Base-by-base conservation (phyloP, 2,113 vertebrate genomes). In the Epinephelus lanceolatus region DNA sequence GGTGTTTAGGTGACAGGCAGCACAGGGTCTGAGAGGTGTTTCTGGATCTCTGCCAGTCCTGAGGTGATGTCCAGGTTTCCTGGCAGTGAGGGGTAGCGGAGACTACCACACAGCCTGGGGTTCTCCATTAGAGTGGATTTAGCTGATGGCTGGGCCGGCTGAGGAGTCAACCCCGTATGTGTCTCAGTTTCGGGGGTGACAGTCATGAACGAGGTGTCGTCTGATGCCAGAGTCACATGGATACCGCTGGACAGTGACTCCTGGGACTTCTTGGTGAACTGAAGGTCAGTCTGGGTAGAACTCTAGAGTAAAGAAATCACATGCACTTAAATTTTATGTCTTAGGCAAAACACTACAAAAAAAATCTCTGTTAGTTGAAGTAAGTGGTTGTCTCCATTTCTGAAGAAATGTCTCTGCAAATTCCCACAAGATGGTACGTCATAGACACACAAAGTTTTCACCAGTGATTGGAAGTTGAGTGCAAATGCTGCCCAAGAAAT, bases 1-100 rank as follows among this genome's bases (percentile, higher is more conserved):
- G 40, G 57, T 42, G 63, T 88, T 95, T 95, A 97, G 93, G 91
- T 95, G 70, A 95, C 93, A 3, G 95, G 92, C 52, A 98, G 95
- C 81, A 93, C 93, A 0, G 97, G 97, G 81, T 99, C 97, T 49
- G 97, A 99, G 85, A 95, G 89, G 55, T 97, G 96, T 94, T 96
- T 97, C 92, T 97, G 96, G 90, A 97, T 96, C 88, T 96, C 95
- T 69, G 91, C 88, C 51, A 91, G 91, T 86, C 90, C 94, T 0
- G 95, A 88, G 56, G 93, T 81, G 45, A 91, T 84, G 84, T 97
- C 94, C 73, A 99, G 94, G 86, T 96, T 95, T 83, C 96, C 97
- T 0, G 98, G 98, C 59, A 98, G 95, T 2, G 97, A 99, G 49
- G 96, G 95, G 89, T 96, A 98, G 15, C 90, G 96, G 45, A 93